Conservation (phyloP, 30 jellyfish, hydroid and myxozoan genomes). For the Cassiopea andromeda region DNA sequence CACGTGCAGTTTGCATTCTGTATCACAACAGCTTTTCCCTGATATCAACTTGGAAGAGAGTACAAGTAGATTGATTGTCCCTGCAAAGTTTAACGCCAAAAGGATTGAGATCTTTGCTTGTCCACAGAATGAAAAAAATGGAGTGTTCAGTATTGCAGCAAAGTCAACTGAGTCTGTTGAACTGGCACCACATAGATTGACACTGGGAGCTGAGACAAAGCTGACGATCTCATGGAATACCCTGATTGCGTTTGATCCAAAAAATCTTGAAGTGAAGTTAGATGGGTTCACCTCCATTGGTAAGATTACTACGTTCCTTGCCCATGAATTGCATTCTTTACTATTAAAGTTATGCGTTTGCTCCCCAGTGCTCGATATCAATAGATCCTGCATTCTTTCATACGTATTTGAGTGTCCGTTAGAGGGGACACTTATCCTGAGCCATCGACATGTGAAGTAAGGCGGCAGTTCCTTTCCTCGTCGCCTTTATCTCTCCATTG, state of each 20-base stretch:
- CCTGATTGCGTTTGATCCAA: not conserved
- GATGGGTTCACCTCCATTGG: constrained; percentile 50
- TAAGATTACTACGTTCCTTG: not conserved
- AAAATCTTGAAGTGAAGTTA: constrained; percentile 15
- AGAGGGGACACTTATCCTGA: too few species aligned
- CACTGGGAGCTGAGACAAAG: constrained; percentile 30
- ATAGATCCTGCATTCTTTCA: too few species aligned
- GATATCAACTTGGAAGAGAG: not conserved
- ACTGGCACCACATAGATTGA: constrained; percentile 27
- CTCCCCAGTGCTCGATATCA: too few species aligned
- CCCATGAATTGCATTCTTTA: too few species aligned
- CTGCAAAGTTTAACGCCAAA: constrained; percentile 5
- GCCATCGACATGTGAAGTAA: too few species aligned
- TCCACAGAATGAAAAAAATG: not conserved
- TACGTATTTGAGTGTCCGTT: too few species aligned
- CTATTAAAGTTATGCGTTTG: too few species aligned
- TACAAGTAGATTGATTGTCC: constrained; percentile 17
- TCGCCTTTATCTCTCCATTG: too few species aligned
- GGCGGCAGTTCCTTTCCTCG: too few species aligned
- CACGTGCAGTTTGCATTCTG: constrained; percentile 6
- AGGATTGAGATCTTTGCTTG: constrained; percentile 9
- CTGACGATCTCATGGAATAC: constrained; percentile 19
- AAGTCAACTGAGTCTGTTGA: constrained; percentile 41
- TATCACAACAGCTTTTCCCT: constrained; percentile 15
- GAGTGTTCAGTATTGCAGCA: constrained; percentile 19